Base-by-base conservation (phyloP, 1,140 invertebrate genomes). In the Psix sp. region DNA sequence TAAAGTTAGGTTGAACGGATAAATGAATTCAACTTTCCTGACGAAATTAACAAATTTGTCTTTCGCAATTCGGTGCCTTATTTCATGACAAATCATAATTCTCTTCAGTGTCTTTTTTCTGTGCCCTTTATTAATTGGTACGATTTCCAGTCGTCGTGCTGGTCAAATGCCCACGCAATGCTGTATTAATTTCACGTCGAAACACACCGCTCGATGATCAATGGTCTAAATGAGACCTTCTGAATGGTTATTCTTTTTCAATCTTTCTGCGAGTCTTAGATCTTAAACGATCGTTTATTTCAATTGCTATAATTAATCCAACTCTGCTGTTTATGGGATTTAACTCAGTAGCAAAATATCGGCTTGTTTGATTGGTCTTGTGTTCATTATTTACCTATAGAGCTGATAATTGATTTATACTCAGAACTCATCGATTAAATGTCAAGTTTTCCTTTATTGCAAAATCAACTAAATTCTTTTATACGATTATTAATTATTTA, bases 141-240 rank as follows among this genome's bases (percentile, higher is more conserved):
- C 31, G 46, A 54, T 45, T 60, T 54, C 31, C 21, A 66, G 17
- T 48, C 20, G 60, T 43, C 48, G 42, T 21, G 36, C 52, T 31
- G 54, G 45, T 60, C 14, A 54, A 60, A 60, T 56, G 66, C 66
- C 66, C 48, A 70, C 66, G 48, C 66, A 16, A 10, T 6, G 16
- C 16, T 14, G 48, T 46, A 59, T 68, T 68, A 51, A 68, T 65
- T 66, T 36, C 45, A 39, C 71, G 71, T 66, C 35, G 67, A 77
- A 74, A 73, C 45, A 15, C 40, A 24, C 39, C 33, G 40, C 45
- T 17, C 36, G 62, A 54, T 86, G 83, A 86, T 86, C 82, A 85
- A 86, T 85, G 70, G 77, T 14, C 51, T 79, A 77, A 85, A 84
- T 84, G 83, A 86, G 85, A 85, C 83, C 80, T 86, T 85, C 83